Evolutionary conservation across 2,797 vertebrate species (phyloP), one percentile per base, ranked within the genome.

Genomic region (Pseudochromis fuscus): DNA sequence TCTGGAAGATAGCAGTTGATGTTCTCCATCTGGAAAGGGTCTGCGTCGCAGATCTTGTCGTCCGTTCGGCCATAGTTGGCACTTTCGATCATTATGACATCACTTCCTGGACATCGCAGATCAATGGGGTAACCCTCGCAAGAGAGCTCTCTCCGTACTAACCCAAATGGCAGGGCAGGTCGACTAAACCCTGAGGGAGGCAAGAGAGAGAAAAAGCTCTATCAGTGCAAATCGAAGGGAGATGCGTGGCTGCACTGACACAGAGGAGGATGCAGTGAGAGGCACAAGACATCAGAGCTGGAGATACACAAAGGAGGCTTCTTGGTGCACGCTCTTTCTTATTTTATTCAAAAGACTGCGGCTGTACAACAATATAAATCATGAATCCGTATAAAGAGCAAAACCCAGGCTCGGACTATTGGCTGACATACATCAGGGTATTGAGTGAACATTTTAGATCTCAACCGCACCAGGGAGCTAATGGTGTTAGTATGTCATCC

Each of bases 21-120:
- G 86, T 99, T 99, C 92, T 99, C 98, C 98, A 99, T 99, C 91
- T 99, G 97, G 94, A 99, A 99, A 19, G 97, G 97, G 92, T 99
- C 98, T 24, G 98, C 97, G 24, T 99, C 98, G 71, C 98, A 99
- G 85, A 99, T 99, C 94, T 99, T 99, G 95, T 99, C 97, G 15
- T 99, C 98, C 16, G 98, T 99, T 72, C 98, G 95, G 74, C 98
- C 98, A 25, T 99, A 99, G 94, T 99, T 99, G 66, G 98, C 97
- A 0, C 95, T 99, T 87, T 99, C 98, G 18, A 99, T 98, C 97
- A 98, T 98, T 87, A 99, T 99, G 89, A 99, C 98, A 89, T 99
- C 98, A 90, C 98, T 99, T 92, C 98, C 98, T 3, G 98, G 98
- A 90, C 98, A 99, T 23, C 98, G 95, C 73, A 99, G 95, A 91